phyloP scores from a whole-genome alignment of 2,113 vertebrate genomes.

The Numida meleagris region DNA sequence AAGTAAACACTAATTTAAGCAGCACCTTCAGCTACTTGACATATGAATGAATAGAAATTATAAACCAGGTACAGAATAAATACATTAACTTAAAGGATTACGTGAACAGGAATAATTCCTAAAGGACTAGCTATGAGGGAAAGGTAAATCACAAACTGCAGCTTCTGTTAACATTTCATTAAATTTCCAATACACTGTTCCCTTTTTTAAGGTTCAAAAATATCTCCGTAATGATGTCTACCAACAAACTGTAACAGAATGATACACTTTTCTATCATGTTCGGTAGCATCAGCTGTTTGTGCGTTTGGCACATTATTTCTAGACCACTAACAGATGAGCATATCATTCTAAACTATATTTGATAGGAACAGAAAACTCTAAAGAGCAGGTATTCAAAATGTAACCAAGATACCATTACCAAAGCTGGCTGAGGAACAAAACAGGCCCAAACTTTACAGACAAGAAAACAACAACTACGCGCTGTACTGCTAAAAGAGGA shows the following conservation, averaged over 20 bases:
- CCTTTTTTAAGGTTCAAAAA: not conserved
- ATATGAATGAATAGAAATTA: not conserved
- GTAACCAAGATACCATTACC: not conserved
- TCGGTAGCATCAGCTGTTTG: slow-evolving; percentile 39
- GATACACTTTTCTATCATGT: not conserved
- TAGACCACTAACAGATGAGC: slow-evolving; percentile 37
- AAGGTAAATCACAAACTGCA: not conserved
- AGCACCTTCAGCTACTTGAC: not conserved
- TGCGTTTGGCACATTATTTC: slow-evolving; percentile 45
- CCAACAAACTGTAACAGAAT: not conserved
- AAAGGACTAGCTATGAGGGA: not conserved
- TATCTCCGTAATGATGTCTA: not conserved
- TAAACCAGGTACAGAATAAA: slow-evolving; percentile 21
- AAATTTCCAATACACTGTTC: not conserved
- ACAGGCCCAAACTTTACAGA: slow-evolving; percentile 55
- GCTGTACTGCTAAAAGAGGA: slow-evolving; percentile 68
- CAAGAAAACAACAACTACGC: slow-evolving; percentile 67
- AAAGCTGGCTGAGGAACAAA: slow-evolving; percentile 52
- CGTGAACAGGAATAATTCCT: not conserved
- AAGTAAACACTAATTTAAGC: slow-evolving; percentile 8
- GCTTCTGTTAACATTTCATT: slow-evolving; percentile 3
- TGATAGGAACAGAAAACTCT: slow-evolving; percentile 59
- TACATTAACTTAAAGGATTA: not conserved
- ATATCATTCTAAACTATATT: slow-evolving; percentile 44
- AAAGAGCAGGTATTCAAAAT: slow-evolving; percentile 64